Evolutionary conservation across 2,113 vertebrate genomes (phyloP).

Genomic region (Atractosteus spatula): DNA sequence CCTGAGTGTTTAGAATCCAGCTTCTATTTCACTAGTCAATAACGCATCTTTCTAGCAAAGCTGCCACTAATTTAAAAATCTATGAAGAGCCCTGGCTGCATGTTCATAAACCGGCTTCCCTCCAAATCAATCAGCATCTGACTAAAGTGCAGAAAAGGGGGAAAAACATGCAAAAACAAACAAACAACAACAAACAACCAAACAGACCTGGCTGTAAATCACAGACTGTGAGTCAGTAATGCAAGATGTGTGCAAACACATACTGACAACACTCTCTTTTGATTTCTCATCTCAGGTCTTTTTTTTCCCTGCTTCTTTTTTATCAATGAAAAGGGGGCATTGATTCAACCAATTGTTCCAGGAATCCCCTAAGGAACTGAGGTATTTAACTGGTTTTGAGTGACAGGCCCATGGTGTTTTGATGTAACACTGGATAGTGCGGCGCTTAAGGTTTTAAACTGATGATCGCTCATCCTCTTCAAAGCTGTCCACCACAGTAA

Average conservation of each 20-base stretch:
- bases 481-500: too few relatives aligned
- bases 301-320: constrained; percentile 20
- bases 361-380: constrained; percentile 36
- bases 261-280: constrained; percentile 37
- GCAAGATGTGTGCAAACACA: constrained; percentile 38
- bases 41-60: constrained; percentile 77
- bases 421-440: constrained; percentile 8
- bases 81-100: constrained; percentile 65
- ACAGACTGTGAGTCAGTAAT: constrained; percentile 26
- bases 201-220: constrained; percentile 31
- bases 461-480: too few relatives aligned
- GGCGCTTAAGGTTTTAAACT: too few relatives aligned
- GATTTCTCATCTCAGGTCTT: constrained; percentile 16
- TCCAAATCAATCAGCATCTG: constrained; percentile 60
- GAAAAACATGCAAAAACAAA: constrained; percentile 21
- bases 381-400: constrained; percentile 42
- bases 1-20: constrained; percentile 64
- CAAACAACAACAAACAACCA: constrained; percentile 29
- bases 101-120: constrained; percentile 63
- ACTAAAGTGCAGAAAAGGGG: not conserved
- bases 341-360: constrained; percentile 41
- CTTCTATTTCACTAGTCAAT: constrained; percentile 77
- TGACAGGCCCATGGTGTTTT: constrained; percentile 37
- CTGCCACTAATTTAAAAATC: constrained; percentile 80
- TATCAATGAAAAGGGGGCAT: constrained; percentile 46